Evolutionary conservation across 2,113 vertebrate species (phyloP), one percentile per base, ranked within the genome.

Genomic region (Pseudolaguvia tuberculata): DNA sequence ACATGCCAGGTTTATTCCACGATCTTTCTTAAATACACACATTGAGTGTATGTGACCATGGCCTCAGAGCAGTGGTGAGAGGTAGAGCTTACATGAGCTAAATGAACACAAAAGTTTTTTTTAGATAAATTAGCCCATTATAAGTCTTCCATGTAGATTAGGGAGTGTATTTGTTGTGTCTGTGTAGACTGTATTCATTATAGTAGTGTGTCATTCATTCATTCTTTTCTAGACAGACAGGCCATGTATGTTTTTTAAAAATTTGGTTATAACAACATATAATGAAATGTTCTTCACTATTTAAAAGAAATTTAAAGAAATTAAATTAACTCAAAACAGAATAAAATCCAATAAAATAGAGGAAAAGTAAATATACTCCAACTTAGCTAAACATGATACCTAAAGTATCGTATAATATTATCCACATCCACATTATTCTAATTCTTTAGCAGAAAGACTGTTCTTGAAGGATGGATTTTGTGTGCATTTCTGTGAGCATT

Each of bases 111-210:
- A 89, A 88, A 85, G 82, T 79, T 76, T 71, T 83, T 81, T 88
- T 87, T 76, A 87, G 80, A 81, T 84, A 82, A 78, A 73, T 76
- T 80, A 81, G 84, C 50, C 79, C 77, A 65, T 47, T 51, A 25
- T 76, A 87, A 83, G 87, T 88, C 78, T 35, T 85, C 77, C 81
- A 83, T 82, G 84, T 81, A 87, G 85, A 89, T 88, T 89, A 89
- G 58, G 52, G 13, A 62, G 83, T 78, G 67, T 74, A 70, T 83
- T 84, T 69, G 5, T 53, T 51, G 50, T 2, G 27, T 35, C 83
- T 79, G 80, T 83, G 47, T 71, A 79, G 62, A 79, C 83, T 62
- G 71, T 18, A 52, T 79, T 88, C 82, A 89, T 87, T 88, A 85
- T 85, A 85, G 76, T 82, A 82, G 67, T 84, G 80, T 84, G 80